Evolutionary conservation across 2,888 invertebrate species (phyloP), one percentile per base, ranked within the genome.

Genomic region (Priocnemis perturbator): DNA sequence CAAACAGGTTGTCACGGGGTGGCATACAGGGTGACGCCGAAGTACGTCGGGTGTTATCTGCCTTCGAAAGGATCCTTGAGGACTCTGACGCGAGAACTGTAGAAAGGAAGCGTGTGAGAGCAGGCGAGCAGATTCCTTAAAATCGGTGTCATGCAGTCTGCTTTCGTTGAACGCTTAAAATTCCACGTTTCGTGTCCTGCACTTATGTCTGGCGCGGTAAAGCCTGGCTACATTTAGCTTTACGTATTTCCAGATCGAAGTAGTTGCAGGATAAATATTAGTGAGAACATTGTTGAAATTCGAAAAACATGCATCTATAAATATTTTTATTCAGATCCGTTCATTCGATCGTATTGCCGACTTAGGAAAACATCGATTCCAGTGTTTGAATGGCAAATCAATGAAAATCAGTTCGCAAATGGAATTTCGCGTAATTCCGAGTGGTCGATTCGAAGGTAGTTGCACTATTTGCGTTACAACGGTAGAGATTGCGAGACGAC

Each of bases 1-100:
- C 78, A 80, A 76, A 76, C 74, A 73, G 61, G 59, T 74, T 76
- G 69, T 80, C 76, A 75, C 37, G 37, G 37, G 37, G 37, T 37
- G 37, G 37, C 37, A 11, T 37, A 37, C 37, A 11, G 37, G 37
- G 37, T 37, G 37, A 37, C 37, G 37, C 37, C 37, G 37, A 37
- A 37, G 14, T 37, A 50, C 60, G 37, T 60, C 53, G 50, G 75
- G 73, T 67, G 70, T 20, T 65, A 37, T 47, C 47, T 60, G 50
- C n/a, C 15, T 44, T 5, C 2, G 50, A 61, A 20, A 56, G 53
- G 30, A 57, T 62, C 19, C 37, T 9, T 56, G 19, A 63, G 44
- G 11, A 48, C 48, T 15, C 53, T 19, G 21, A 64, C n/a, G 17
- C 60, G 53, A 58, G 26, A n/a, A 55, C 56, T 23, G 55, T n/a